Percentiles rank a stretch among this genome's conserved stretches.
Conservation (phyloP, 2,797 vertebrate species). For the Sardinella longiceps region DNA sequence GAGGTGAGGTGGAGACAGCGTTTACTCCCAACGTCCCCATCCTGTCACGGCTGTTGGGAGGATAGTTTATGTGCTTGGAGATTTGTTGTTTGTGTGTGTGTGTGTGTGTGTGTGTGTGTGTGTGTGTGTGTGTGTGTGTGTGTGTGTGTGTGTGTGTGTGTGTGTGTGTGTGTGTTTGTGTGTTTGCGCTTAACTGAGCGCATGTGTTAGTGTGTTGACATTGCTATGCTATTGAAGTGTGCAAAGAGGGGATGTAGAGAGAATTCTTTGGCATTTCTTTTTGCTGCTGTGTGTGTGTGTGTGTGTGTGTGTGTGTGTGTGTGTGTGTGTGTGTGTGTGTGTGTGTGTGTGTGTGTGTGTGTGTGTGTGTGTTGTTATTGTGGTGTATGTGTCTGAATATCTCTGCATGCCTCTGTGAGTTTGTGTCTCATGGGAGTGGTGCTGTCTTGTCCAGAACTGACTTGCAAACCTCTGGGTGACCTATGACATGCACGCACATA, state of each 20-base stretch:
- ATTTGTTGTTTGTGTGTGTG: not conserved
- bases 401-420: not conserved
- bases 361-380: not conserved
- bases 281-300: not conserved
- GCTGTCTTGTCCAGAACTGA: not conserved
- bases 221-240: not conserved
- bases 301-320: not conserved
- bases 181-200: not conserved
- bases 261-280: not conserved
- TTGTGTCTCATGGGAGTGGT: not conserved
- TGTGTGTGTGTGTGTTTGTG: not conserved
- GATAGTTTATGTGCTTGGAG: not conserved
- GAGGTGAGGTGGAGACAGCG: not conserved
- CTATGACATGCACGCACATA: not conserved
- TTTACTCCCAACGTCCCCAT: not conserved
- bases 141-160: not conserved
- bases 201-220: not conserved
- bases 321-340: not conserved
- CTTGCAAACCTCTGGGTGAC: not conserved
- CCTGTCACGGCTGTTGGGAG: not conserved
- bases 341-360: not conserved
- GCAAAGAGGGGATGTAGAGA: not conserved
- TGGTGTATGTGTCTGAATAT: not conserved
- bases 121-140: constrained; percentile 1
- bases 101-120: not conserved